phyloP scores from a whole-genome alignment of 2,797 vertebrate species.

The Odontamblyopus lacepedii region DNA sequence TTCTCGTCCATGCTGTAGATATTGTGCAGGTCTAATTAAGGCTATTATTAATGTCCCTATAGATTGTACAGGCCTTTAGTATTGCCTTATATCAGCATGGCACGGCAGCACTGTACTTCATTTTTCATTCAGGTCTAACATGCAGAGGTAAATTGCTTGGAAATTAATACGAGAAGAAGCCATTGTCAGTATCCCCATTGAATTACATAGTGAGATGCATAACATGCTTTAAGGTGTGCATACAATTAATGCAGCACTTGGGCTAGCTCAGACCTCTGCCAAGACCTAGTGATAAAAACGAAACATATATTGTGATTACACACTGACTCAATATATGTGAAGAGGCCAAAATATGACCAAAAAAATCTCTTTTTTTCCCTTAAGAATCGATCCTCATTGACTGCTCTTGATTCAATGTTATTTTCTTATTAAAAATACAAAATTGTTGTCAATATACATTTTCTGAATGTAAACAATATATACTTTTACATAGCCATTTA shows the following conservation, averaged over 20 bases:
- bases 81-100: constrained; percentile 3
- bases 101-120: constrained; percentile 4
- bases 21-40: constrained; percentile 1
- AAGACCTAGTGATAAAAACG: too few species aligned
- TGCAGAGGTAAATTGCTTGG: not conserved
- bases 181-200: not conserved
- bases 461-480: too few species aligned
- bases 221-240: not conserved
- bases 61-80: constrained; percentile 13
- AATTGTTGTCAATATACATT: too few species aligned
- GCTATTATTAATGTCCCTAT: not conserved
- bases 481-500: too few species aligned
- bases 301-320: too few species aligned
- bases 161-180: constrained; percentile 2
- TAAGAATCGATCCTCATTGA: too few species aligned
- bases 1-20: not conserved
- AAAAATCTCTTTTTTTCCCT: too few species aligned
- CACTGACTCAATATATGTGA: too few species aligned
- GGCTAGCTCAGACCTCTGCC: too few species aligned
- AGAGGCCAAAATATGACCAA: too few species aligned
- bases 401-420: too few species aligned
- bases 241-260: not conserved
- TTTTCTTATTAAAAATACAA: too few species aligned
- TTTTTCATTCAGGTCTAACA: constrained; percentile 9
- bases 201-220: not conserved